These are phyloP conservation scores for Trichonephila clavipes DNA, from an alignment of 1,140 invertebrate species.

Conservation along the genomic window DNA sequence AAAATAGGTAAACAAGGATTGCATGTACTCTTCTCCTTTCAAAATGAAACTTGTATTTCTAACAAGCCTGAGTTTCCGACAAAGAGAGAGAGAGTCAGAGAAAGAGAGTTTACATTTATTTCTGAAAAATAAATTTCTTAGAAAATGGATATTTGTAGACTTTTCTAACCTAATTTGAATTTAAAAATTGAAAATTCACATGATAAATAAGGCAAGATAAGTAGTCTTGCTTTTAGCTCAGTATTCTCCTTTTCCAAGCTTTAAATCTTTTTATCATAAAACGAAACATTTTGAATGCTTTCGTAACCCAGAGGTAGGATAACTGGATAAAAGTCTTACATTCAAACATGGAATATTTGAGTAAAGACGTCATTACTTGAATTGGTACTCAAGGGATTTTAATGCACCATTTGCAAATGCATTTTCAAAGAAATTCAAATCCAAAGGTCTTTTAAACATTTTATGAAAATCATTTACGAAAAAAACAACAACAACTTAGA, in stretches of 20 bases:
- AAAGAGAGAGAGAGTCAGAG: no score
- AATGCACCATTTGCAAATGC: background rate
- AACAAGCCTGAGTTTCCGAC: no score
- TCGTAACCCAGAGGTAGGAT: background rate
- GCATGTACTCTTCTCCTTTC: no score
- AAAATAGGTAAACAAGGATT: no score
- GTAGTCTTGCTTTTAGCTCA: background rate
- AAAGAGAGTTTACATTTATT: no score
- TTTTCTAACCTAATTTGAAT: background rate
- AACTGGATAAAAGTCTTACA: background rate
- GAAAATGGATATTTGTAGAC: background rate
- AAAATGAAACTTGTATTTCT: no score
- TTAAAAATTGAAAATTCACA: background rate
- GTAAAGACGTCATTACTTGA: background rate
- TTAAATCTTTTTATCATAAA: background rate
- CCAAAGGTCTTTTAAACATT: background rate
- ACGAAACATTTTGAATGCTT: background rate
- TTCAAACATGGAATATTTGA: background rate
- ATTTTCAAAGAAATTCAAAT: background rate
- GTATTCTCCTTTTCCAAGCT: background rate
- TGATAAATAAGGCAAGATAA: background rate
- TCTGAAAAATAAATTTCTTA: no score
- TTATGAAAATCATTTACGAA: background rate
- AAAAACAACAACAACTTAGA: background rate
- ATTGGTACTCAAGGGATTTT: conserved; percentile 5